phyloP scores from a whole-genome alignment of 2,113 vertebrate species.

The Murina feae region DNA sequence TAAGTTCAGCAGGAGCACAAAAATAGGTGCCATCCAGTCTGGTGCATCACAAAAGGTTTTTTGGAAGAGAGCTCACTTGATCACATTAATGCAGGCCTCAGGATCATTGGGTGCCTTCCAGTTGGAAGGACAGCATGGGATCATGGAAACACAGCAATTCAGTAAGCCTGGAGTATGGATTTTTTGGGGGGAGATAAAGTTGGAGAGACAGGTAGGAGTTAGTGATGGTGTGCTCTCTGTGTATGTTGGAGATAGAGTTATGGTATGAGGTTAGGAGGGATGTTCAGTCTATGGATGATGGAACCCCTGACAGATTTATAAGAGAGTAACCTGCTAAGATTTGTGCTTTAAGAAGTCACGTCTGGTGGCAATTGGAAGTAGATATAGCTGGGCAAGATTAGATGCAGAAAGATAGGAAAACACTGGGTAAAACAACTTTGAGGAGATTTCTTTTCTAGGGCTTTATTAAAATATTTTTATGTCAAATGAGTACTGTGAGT shows the following conservation, averaged over 20 bases:
- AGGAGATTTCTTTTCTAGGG: not conserved
- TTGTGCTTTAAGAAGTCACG: not conserved
- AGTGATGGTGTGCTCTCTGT: not conserved
- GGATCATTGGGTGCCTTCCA: not conserved
- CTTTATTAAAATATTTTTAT: not conserved
- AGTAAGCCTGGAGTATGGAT: not conserved
- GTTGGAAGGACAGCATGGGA: not conserved
- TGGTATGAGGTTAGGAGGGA: not conserved
- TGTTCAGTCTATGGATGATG: not conserved
- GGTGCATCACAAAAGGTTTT: not conserved
- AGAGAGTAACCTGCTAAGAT: slow-evolving; percentile 15
- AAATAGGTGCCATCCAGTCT: not conserved
- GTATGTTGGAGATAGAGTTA: not conserved
- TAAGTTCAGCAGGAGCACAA: not conserved
- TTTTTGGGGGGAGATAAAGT: not conserved
- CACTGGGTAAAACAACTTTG: not conserved
- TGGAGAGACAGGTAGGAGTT: not conserved
- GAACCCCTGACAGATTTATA: not conserved
- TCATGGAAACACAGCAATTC: not conserved
- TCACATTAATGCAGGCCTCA: not conserved
- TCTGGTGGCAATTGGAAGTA: slow-evolving; percentile 6
- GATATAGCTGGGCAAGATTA: slow-evolving; percentile 4
- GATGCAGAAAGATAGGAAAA: slow-evolving; percentile 11
- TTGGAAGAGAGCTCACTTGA: not conserved
- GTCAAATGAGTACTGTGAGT: not conserved